These are phyloP conservation scores for Nysson spinosus DNA, from an alignment of 2,888 invertebrate species.

Conservation along the genomic window DNA sequence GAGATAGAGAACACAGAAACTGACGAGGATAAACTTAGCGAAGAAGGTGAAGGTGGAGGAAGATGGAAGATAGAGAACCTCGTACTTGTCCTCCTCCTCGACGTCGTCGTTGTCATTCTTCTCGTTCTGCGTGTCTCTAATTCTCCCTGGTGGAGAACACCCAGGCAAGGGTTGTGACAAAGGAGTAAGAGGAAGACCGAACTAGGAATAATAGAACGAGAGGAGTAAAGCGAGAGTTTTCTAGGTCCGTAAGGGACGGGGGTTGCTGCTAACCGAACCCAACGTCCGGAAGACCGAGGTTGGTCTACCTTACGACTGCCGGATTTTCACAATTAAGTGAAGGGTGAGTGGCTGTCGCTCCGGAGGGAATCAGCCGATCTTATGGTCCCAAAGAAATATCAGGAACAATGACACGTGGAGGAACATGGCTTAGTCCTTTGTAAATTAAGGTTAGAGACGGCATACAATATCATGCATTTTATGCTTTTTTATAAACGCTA, in stretches of 20 bases:
- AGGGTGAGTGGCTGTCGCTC: constrained; percentile 64
- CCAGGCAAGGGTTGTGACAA: constrained; percentile 28
- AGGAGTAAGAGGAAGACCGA: constrained; percentile 19
- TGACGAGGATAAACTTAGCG: constrained; percentile 15
- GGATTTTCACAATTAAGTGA: constrained; percentile 73
- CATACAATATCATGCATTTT: no score
- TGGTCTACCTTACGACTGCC: constrained; percentile 52
- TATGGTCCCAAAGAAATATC: not conserved
- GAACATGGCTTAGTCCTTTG: not conserved
- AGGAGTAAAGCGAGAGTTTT: constrained; percentile 17
- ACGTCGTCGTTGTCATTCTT: constrained; percentile 39
- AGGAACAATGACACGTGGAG: not conserved
- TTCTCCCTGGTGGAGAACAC: constrained; percentile 55
- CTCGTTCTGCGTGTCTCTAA: constrained; percentile 47
- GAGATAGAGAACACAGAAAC: constrained; percentile 37
- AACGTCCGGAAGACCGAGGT: constrained; percentile 42
- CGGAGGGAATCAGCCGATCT: constrained; percentile 26
- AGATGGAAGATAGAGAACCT: constrained; percentile 9
- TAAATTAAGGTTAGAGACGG: no score
- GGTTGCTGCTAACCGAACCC: constrained; percentile 57
- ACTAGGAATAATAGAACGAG: constrained; percentile 21
- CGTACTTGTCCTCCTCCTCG: constrained; percentile 29
- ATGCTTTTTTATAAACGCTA: no score
- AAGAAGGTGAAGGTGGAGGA: constrained; percentile 6
- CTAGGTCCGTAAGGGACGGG: constrained; percentile 7